A percentile compares a stretch with the other conserved stretches of the same genome.
Conservation (phyloP, 2,888 invertebrate genomes). For the Gymnocheta viridis region DNA sequence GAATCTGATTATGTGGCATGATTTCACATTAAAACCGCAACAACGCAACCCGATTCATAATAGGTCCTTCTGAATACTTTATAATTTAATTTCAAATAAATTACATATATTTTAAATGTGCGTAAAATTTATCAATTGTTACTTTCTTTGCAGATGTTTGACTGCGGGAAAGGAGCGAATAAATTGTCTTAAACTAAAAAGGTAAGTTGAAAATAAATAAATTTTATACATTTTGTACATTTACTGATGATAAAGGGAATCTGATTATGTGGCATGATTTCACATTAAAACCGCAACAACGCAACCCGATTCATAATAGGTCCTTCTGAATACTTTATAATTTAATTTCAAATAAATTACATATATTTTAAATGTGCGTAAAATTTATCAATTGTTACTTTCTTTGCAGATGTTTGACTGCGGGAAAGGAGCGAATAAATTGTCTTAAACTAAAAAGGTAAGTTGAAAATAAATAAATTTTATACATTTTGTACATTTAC, state of each 20-base stretch:
- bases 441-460: background rate
- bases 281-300: slow-evolving; percentile 77
- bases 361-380: background rate
- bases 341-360: background rate
- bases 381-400: background rate
- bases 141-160: slow-evolving; percentile 56
- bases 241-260: slow-evolving; percentile 70
- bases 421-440: background rate
- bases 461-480: background rate
- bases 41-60: slow-evolving; percentile 75
- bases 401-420: slow-evolving; percentile 55
- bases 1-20: slow-evolving; percentile 74
- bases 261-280: slow-evolving; percentile 76
- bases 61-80: slow-evolving; percentile 77
- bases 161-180: background rate
- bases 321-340: slow-evolving; percentile 74
- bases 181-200: background rate
- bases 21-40: slow-evolving; percentile 77
- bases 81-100: background rate
- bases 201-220: background rate
- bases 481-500: background rate
- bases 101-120: background rate
- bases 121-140: background rate
- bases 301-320: slow-evolving; percentile 75
- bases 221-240: background rate